These are phyloP conservation scores for Tor tambroides DNA, from an alignment of 2,113 vertebrate species.

Conservation along the genomic window DNA sequence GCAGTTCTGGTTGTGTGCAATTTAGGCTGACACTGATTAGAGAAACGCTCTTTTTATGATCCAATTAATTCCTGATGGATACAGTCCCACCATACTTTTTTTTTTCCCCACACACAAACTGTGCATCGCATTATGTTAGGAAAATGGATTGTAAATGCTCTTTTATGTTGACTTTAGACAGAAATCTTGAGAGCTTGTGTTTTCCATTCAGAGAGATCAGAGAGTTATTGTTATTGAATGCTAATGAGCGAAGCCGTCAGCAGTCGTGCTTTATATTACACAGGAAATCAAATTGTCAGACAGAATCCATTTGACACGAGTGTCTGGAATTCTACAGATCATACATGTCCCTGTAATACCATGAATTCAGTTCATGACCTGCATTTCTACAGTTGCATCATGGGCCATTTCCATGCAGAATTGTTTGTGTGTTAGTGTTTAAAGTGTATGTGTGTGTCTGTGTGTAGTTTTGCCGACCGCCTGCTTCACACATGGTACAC, in stretches of 20 bases:
- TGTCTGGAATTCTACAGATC: background rate
- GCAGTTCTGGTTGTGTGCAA: no score
- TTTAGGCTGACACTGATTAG: background rate
- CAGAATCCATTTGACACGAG: background rate
- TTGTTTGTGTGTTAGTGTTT: background rate
- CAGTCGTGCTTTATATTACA: conserved; percentile 5
- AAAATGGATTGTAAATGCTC: background rate
- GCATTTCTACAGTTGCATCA: conserved; percentile 3
- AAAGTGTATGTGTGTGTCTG: background rate
- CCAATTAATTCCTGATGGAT: background rate
- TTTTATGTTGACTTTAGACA: conserved; percentile 8
- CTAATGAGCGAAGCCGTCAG: conserved; percentile 11
- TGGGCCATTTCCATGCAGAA: background rate
- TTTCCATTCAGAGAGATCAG: conserved; percentile 3
- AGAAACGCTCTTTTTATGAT: background rate
- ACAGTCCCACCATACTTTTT: background rate
- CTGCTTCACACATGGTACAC: background rate
- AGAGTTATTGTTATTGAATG: conserved; percentile 14
- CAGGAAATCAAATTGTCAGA: conserved; percentile 32
- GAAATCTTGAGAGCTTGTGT: background rate
- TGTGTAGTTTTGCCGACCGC: conserved; percentile 13
- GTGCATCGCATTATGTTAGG: background rate
- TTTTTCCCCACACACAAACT: background rate
- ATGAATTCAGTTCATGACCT: conserved; percentile 24
- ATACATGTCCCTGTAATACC: background rate